phyloP scores from a whole-genome alignment of 2,797 vertebrate genomes.

The Sebastes minor region DNA sequence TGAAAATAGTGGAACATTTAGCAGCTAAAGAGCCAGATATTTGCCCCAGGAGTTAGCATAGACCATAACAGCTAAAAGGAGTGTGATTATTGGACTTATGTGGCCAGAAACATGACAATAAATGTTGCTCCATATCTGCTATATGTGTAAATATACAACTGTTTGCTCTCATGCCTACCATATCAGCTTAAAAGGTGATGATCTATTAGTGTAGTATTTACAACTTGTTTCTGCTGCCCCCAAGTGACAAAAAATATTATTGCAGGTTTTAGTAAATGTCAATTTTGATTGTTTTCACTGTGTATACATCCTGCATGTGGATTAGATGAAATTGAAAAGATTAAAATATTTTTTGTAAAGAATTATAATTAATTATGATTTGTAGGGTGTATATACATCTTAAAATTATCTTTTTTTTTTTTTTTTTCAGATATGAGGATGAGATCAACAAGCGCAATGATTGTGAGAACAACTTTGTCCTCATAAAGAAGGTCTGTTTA shows the following conservation, averaged over 20 bases:
- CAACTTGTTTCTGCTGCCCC: not conserved
- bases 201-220: not conserved
- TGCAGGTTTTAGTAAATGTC: not conserved
- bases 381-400: not conserved
- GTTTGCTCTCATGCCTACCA: not conserved
- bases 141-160: not conserved
- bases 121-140: not conserved
- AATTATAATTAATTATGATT: not conserved
- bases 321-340: not conserved
- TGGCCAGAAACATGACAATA: not conserved
- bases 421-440: conserved; percentile 88
- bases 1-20: not conserved
- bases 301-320: not conserved
- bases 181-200: not conserved
- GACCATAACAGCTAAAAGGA: not conserved
- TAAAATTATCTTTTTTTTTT: not conserved
- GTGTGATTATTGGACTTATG: not conserved
- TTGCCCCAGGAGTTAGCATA: not conserved
- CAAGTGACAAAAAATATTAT: not conserved
- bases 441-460: conserved; percentile 90
- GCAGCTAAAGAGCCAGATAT: not conserved
- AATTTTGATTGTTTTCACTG: not conserved
- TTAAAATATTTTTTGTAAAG: not conserved
- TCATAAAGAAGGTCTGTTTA: conserved; percentile 91
- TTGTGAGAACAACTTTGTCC: conserved; percentile 92